Base-by-base conservation (phyloP, 2,113 vertebrate genomes). In the Egretta garzetta region DNA sequence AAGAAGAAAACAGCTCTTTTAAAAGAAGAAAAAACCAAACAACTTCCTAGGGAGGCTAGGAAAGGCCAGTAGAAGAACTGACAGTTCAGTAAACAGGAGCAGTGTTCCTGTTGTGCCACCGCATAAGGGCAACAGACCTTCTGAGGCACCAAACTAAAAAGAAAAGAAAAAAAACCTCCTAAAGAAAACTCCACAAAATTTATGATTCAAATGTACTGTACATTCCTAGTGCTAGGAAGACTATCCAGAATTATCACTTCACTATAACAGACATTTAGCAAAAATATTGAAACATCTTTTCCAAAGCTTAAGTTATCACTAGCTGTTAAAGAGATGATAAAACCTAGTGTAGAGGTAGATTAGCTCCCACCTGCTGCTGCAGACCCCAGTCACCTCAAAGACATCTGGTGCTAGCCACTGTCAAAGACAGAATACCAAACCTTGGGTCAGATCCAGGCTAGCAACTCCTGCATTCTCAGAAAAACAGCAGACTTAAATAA, bases 81-180 rank as follows among this genome's bases (percentile, higher is more conserved):
- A 15, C 41, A 43, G 41, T 43, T 43, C 41, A 43, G 41, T 43
- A 43, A 82, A 72, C 14, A 77, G 37, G 3, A 90, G 41, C 23
- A 32, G 10, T 27, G 19, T 19, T 47, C 30, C 47, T 30, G 23
- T 35, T 35, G 4, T 67, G 41, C 10, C 33, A 80, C 13, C 7
- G 8, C 24, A 26, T 32, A 66, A 37, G 28, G 20, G 6, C 8
- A 85, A 75, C 11, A 63, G 33, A 53, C 41, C 32, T 76, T 33
- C 12, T 21, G 23, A 86, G 55, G 12, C 7, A 28, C 6, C 22
- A 75, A 83, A 23, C 16, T 11, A 16, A 41, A n/a, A 86, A 21
- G 0, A 14, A 23, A 53, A 10, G 1, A 7, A 14, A 41, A 4
- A 14, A 30, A n/a, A 53, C 43, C 8, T 0, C 23, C n/a, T 8